A percentile compares a stretch with the other conserved stretches of the same genome.
Conservation (phyloP, 2,888 invertebrate species). For the Odiellus spinosus region DNA sequence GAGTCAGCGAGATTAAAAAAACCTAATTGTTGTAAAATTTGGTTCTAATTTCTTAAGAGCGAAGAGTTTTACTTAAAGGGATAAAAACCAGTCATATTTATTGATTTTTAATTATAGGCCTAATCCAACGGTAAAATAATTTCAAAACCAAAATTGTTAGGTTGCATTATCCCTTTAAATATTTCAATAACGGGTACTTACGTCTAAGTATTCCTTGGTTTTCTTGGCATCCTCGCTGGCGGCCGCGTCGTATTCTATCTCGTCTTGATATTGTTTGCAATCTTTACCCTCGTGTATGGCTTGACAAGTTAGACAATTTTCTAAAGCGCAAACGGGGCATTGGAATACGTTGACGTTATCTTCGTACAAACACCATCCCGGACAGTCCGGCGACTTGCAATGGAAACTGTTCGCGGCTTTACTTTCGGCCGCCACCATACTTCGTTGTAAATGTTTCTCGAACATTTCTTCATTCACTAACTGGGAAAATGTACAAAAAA, state of each 20-base stretch:
- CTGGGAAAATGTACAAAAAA: conserved; percentile 27
- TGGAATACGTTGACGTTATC: conserved; percentile 66
- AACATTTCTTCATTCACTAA: conserved; percentile 54
- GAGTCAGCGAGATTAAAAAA: too few species aligned
- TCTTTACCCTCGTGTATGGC: conserved; percentile 45
- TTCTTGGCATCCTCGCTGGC: conserved; percentile 47
- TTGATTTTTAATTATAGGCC: too few species aligned
- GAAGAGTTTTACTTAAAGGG: too few species aligned
- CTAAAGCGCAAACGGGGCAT: conserved; percentile 62
- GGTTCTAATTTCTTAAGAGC: too few species aligned
- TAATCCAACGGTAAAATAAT: too few species aligned
- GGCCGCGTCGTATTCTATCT: conserved; percentile 43
- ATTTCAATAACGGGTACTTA: conserved; percentile 20
- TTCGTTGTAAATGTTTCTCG: conserved; percentile 60
- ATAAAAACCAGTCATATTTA: too few species aligned
- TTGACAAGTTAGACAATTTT: conserved; percentile 72
- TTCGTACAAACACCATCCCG: conserved; percentile 76
- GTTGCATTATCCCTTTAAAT: too few species aligned
- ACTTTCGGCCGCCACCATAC: conserved; percentile 64
- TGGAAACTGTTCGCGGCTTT: conserved; percentile 64
- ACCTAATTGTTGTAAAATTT: too few species aligned
- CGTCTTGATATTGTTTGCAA: conserved; percentile 62
- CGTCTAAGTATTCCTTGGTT: conserved; percentile 59
- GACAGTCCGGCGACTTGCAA: conserved; percentile 75
- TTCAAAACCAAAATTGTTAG: too few species aligned